phyloP scores from a whole-genome alignment of 1,140 invertebrate species.

The Sinella curviseta region DNA sequence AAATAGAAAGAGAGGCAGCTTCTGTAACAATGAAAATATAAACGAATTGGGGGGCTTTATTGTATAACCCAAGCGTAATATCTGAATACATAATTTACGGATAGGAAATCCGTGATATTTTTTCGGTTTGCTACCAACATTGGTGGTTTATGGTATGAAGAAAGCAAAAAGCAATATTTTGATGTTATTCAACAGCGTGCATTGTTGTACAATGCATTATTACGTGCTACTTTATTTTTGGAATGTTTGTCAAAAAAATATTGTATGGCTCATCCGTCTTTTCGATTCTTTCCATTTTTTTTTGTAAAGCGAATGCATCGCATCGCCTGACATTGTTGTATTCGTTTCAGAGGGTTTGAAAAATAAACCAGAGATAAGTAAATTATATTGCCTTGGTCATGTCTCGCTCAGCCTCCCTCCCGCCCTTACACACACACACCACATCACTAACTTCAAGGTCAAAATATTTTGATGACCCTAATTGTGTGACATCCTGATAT shows the following conservation, averaged over 20 bases:
- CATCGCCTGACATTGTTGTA: too few relatives aligned
- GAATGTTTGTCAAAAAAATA: neutral
- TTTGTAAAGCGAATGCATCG: too few relatives aligned
- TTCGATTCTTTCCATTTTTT: neutral
- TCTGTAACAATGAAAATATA: too few relatives aligned
- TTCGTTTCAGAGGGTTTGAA: neutral
- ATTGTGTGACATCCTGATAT: neutral
- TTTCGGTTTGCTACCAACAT: too few relatives aligned
- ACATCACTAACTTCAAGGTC: slow-evolving; percentile 17
- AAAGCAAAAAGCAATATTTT: too few relatives aligned
- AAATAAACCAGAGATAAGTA: neutral
- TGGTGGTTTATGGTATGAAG: too few relatives aligned
- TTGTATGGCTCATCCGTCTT: neutral
- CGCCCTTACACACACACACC: neutral
- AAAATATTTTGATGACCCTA: slow-evolving; percentile 14
- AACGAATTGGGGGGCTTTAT: too few relatives aligned
- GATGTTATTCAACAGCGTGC: neutral
- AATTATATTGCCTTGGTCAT: too few relatives aligned
- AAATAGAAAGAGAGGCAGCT: too few relatives aligned
- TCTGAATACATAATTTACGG: too few relatives aligned
- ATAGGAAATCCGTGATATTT: too few relatives aligned
- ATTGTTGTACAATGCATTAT: neutral
- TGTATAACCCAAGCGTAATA: too few relatives aligned
- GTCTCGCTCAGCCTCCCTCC: neutral
- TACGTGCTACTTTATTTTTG: neutral